A percentile compares a stretch with the other conserved stretches of the same genome.
Evolutionary conservation across 2,888 invertebrate genomes (phyloP).

Genomic region (Drymonia ruficornis): DNA sequence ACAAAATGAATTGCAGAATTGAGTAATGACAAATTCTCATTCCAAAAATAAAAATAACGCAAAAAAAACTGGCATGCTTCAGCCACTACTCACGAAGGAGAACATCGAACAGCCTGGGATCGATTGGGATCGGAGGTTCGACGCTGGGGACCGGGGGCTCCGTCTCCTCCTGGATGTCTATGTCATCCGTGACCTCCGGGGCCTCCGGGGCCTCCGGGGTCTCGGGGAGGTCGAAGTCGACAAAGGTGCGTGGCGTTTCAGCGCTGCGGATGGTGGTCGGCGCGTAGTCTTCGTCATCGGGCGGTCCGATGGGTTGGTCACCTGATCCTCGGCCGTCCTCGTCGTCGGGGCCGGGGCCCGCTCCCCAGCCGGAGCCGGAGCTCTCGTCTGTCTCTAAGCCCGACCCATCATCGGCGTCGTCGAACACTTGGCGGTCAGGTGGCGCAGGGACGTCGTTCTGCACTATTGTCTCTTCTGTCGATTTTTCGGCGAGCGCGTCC

Average conservation of each 20-base stretch:
- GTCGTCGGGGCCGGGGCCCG: constrained; percentile 90
- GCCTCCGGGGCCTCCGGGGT: constrained; percentile 23
- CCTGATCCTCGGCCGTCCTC: constrained; percentile 86
- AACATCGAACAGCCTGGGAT: constrained; percentile 61
- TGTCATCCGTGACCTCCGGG: constrained; percentile 18
- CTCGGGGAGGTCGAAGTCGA: constrained; percentile 20
- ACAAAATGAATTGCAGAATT: background rate
- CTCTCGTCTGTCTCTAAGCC: constrained; percentile 92
- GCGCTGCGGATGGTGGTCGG: constrained; percentile 40
- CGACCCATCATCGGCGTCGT: constrained; percentile 87
- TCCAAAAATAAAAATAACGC: constrained; percentile 50
- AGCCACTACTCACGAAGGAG: constrained; percentile 83
- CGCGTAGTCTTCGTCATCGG: constrained; percentile 78
- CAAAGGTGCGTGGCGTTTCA: constrained; percentile 27
- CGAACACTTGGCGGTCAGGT: constrained; percentile 87
- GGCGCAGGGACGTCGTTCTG: constrained; percentile 76
- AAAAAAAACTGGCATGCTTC: constrained; percentile 80
- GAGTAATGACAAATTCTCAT: constrained; percentile 27
- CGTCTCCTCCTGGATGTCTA: constrained; percentile 30
- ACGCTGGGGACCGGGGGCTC: constrained; percentile 40
- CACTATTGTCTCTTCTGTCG: constrained; percentile 60
- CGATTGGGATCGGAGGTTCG: constrained; percentile 53
- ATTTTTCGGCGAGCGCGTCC: constrained; percentile 64
- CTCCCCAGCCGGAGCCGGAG: constrained; percentile 92
- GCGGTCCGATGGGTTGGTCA: constrained; percentile 61